Conservation (phyloP, 2,113 vertebrate species). For the Geothlypis trichas region DNA sequence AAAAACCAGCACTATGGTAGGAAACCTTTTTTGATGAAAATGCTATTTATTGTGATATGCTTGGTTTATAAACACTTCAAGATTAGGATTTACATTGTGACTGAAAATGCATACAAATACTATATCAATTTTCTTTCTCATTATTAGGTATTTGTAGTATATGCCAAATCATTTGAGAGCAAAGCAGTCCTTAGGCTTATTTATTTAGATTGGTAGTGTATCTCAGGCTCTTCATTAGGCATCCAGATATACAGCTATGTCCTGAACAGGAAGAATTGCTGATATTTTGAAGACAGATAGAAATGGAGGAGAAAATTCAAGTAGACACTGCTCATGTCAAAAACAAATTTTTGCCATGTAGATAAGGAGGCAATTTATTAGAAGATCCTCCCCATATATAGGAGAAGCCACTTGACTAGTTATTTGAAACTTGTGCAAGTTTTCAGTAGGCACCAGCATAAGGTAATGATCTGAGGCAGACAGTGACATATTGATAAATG, state of each 20-base stretch:
- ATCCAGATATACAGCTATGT: background rate
- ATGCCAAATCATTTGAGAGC: background rate
- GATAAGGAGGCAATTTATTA: background rate
- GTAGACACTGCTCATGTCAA: background rate
- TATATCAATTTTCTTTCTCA: background rate
- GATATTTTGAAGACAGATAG: background rate
- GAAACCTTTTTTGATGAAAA: background rate
- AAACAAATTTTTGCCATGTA: background rate
- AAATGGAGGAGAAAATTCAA: background rate
- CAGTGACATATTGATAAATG: background rate
- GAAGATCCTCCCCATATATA: background rate
- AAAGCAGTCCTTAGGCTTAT: background rate
- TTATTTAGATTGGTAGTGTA: background rate
- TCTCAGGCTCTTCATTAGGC: background rate
- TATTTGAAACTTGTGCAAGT: background rate
- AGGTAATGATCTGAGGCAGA: background rate
- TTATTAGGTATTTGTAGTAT: background rate
- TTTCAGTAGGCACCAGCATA: background rate
- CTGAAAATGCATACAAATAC: background rate
- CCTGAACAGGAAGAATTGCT: background rate
- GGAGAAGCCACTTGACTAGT: background rate
- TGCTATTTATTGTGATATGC: background rate
- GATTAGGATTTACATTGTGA: background rate
- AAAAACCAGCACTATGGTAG: background rate
- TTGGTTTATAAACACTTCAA: background rate